Base-by-base conservation (phyloP, 1,140 invertebrate genomes). In the Drosophila chauvacae region DNA sequence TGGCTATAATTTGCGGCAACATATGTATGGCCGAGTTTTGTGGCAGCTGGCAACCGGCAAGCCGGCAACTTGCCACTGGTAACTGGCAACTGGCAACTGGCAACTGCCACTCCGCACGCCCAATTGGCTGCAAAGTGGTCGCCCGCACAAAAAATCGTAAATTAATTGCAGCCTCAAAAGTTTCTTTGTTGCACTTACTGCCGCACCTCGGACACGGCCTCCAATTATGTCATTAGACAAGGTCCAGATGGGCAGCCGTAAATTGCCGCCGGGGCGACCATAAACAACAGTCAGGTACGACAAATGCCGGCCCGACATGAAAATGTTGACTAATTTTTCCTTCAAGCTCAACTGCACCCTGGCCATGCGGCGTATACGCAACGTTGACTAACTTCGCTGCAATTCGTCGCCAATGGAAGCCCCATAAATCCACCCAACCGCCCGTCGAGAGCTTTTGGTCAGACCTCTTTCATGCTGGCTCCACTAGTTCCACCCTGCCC, bases 261-360 rank as follows among this genome's bases (percentile, higher is more conserved):
- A 87, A 87, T 86, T 79, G 48, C 70, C 62, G 37, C 60, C 66
- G 69, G 55, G 45, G 20, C 41, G 41, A 53, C 63, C 60, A 75
- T 87, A 87, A 87, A 88, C 83, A 86, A 81, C 73, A 80, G 80
- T 65, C 76, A 82, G 76, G 71, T 74, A 41, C 65, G 62, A 86
- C 83, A 83, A 85, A 85, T 83, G 71, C 63, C 55, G 51, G 44
- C 20, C 37, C 59, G 70, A 76, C 75, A 76, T 65, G 80, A 83
- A 87, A 87, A 86, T 87, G 82, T 83, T 86, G 82, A 77, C 83
- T 68, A 87, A 86, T 86, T 87, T 87, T 81, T 87, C 73, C 37
- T 51, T 48, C 50, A 33, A 41, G 45, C 18, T 37, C 66, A 30
- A 47, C 44, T 56, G 53, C 53, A 56, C 20, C 35, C 35, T 1